Base-by-base conservation (phyloP, 2,113 vertebrate species). In the Nothoprocta perdicaria region DNA sequence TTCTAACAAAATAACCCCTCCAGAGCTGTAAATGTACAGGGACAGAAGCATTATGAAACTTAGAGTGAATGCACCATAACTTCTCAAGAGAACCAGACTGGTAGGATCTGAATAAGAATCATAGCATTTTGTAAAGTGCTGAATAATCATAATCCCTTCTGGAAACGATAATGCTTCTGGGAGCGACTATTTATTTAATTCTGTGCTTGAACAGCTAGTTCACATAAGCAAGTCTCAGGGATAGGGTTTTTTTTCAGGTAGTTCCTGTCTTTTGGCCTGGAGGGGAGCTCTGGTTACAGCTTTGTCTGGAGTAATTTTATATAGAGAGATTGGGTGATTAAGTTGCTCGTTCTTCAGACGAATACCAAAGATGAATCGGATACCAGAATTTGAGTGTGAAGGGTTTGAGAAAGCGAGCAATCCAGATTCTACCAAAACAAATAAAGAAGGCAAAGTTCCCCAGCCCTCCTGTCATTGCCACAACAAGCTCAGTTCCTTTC, bases 131-230 rank as follows among this genome's bases (percentile, higher is more conserved):
- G 5, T 73, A n/a, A 87, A 82, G 60, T 35, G 5, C 45, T 83
- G 53, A 73, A 76, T 95, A 75, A 78, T 93, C 15, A 55, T 77
- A 29, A 66, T 80, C 24, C 10, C 14, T 92, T 88, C 73, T 88
- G 61, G 71, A 91, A 88, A 68, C 46, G 1, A 63, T 81, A 50
- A 41, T 61, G 21, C n/a, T 41, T 86, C 23, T 72, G 43, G 53
- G 66, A 95, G 41, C 35, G 29, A 53, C 27, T 46, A 23, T 60
- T 80, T 50, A 16, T 74, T 93, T 93, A 68, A 81, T 88, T 92
- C 45, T n/a, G 16, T 67, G 69, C 66, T 69, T 65, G 80, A 95
- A 78, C 58, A 84, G 38, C 88, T 72, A 62, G 80, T 90, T 94
- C 27, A 48, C 24, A 12, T 53, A 40, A 85, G 14, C 24, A 71